Evolutionary conservation across 2,113 vertebrate species (phyloP).

Genomic region (Paradisaea rubra): DNA sequence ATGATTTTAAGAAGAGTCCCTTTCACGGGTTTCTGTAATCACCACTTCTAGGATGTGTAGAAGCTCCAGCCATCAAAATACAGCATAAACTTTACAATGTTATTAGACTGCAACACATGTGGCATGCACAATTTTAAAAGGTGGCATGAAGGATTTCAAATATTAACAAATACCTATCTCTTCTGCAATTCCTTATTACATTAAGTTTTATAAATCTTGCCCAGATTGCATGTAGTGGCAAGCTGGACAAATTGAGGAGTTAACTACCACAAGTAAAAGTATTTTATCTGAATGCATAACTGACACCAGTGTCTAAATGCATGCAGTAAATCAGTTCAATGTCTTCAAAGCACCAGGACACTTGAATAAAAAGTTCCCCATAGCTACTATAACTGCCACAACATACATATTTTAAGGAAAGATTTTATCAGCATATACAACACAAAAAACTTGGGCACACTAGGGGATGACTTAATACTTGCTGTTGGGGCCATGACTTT

Average conservation of each 20-base stretch:
- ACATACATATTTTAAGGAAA: not conserved
- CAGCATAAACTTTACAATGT: not conserved
- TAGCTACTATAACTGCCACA: not conserved
- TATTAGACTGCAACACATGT: not conserved
- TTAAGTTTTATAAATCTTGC: not conserved
- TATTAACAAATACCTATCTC: not conserved
- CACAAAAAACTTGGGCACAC: not conserved
- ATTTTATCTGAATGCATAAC: not conserved
- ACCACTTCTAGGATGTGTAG: rapidly evolving
- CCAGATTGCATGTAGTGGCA: not conserved
- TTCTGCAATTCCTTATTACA: not conserved
- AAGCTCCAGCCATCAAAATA: not conserved
- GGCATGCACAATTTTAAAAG: rapidly evolving
- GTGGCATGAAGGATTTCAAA: not conserved
- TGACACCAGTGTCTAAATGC: not conserved
- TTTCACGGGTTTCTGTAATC: not conserved
- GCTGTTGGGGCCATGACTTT: not conserved
- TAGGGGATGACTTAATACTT: not conserved
- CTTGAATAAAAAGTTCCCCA: not conserved
- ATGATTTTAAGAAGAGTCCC: not conserved
- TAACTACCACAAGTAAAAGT: not conserved
- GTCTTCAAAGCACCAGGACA: not conserved
- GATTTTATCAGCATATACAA: not conserved
- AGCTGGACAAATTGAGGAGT: not conserved
- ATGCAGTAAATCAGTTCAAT: not conserved